Evolutionary conservation across 2,888 invertebrate genomes (phyloP), one percentile per base, ranked within the genome.

Genomic region (Sesia bembeciformis): DNA sequence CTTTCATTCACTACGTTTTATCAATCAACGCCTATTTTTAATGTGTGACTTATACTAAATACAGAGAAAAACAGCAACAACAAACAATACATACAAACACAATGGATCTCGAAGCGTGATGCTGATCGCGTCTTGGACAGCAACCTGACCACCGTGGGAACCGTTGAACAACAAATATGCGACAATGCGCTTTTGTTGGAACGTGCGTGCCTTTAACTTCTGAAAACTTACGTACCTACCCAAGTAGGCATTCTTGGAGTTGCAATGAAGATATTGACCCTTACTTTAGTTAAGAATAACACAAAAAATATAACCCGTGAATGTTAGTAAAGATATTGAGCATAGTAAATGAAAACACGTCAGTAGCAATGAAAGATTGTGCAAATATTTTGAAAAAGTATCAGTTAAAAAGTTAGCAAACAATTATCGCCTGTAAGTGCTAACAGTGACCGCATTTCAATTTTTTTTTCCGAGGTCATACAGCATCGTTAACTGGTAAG

Each of bases 171-270:
- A 67, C 76, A 80, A 78, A 74, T 75, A 84, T 83, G 79, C 77
- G 74, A 84, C 84, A 84, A 83, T 82, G 71, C 71, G 64, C 76
- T 74, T 75, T 81, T 81, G 77, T 81, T 73, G 60, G 63, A 59
- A 58, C 64, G 67, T 67, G 68, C 68, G 56, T 58, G 63, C 56
- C 39, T 39, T 5, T 8, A 23, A n/a, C 49, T 49, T 49, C 8
- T 42, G 42, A 6, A 5, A 42, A 42, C 23, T 23, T 23, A 23
- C 23, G 23, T 23, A 23, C 23, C 23, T 23, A 23, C 23, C 23
- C 23, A 23, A 23, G 23, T 23, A 23, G 1, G 23, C 23, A 23
- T 23, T 23, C 23, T 23, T 23, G 23, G 23, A 23, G 2, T 23
- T 23, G 23, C 23, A 23, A 23, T 23, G 23, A 23, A 23, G 23